Evolutionary conservation across 2,888 invertebrate genomes (phyloP).

Genomic region (Steinernema hermaphroditum): DNA sequence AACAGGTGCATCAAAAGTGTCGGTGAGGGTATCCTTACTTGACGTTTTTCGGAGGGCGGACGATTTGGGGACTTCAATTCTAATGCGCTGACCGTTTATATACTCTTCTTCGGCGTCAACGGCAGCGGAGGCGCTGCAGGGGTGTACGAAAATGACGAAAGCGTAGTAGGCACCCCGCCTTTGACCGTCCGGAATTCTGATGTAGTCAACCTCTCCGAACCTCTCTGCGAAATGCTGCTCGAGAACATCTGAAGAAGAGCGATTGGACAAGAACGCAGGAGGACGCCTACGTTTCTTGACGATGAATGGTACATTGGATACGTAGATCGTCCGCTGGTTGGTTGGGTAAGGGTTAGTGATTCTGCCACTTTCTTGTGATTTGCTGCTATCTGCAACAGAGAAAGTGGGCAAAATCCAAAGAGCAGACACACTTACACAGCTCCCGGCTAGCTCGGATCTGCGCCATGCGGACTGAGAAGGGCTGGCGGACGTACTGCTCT

Average conservation of each 20-base stretch:
- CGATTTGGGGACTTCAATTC: not conserved
- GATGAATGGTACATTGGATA: not conserved
- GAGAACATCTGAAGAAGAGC: not conserved
- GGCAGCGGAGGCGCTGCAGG: not conserved
- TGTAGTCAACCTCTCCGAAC: not conserved
- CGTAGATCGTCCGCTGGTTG: not conserved
- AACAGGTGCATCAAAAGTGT: not conserved
- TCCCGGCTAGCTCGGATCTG: not conserved
- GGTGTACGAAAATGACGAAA: not conserved
- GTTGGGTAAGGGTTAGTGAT: not conserved
- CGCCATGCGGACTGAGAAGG: not conserved
- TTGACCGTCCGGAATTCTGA: not conserved
- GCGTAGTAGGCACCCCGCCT: not conserved
- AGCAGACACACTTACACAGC: not conserved
- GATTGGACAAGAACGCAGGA: not conserved
- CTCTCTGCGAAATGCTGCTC: not conserved
- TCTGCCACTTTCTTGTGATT: not conserved
- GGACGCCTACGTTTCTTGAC: not conserved
- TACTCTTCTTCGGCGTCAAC: not conserved
- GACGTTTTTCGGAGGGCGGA: not conserved
- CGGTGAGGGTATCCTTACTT: not conserved
- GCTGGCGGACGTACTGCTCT: not conserved
- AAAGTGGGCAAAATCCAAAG: not conserved
- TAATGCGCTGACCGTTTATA: not conserved
- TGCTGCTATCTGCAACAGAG: not conserved